Base-by-base conservation (phyloP, 1,140 invertebrate species). In the Drosophila leontia region DNA sequence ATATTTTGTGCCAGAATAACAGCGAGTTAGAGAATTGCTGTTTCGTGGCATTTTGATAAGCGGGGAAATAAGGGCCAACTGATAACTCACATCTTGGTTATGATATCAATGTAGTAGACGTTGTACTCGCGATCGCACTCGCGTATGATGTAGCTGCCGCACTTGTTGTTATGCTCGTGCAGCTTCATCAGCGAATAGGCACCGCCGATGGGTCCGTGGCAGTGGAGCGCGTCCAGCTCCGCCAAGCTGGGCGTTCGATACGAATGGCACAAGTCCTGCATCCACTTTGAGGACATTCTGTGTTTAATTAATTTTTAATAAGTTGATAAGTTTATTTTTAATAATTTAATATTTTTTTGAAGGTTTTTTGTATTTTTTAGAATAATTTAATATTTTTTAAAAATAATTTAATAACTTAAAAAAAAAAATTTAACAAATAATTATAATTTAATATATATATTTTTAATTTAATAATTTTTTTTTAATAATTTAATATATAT, bases 191-290 rank as follows among this genome's bases (percentile, higher is more conserved):
- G 96, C 1, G 97, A 96, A 94, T 98, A 98, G 85, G 96, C 95
- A 53, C 95, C 96, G 15, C 97, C 97, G 68, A 98, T 95, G 60
- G 98, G 97, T 34, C 97, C 97, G 93, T 98, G 97, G 86, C 97
- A 98, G 93, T 96, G 97, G 62, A 96, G 93, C 51, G 94, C 93
- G 78, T 95, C 94, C n/a, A 98, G 91, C 81, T 94, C 94, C 78
- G 95, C 94, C 39, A 98, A 93, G 17, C 96, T 96, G 26, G 97
- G 97, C 4, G 97, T 97, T 57, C 94, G 92, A 44, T 97, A 94
- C 75, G 97, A 95, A 90, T 95, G 95, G 90, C 97, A 98, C 47
- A 98, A 93, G 93, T 98, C 97, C 88, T 97, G 97, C 32, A 96
- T 98, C 97, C 97, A 98, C 93, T 97, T 98, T 26, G 96, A 95